Evolutionary conservation across 2,113 vertebrate genomes (phyloP).

Genomic region (Pao palembangensis): DNA sequence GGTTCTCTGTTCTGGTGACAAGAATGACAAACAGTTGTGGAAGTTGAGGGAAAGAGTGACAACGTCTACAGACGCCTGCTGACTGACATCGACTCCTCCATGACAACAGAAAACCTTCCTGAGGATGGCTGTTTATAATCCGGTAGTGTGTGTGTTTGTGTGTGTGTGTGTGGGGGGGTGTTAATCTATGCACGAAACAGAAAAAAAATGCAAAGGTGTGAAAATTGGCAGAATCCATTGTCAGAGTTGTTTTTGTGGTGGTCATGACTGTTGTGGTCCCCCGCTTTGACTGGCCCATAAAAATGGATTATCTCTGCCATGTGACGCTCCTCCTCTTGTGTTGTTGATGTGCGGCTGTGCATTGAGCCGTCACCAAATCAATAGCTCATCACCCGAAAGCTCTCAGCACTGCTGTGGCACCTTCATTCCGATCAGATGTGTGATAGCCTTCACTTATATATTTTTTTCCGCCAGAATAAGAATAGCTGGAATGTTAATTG

Average conservation of each 20-base stretch:
- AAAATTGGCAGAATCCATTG: neutral
- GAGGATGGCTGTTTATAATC: constrained; percentile 29
- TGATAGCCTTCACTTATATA: neutral
- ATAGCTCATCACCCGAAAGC: constrained; percentile 54
- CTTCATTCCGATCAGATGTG: constrained; percentile 28
- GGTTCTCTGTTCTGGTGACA: neutral
- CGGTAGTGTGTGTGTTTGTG: neutral
- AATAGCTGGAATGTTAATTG: constrained; percentile 42
- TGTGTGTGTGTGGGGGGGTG: no score
- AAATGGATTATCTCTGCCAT: constrained; percentile 57
- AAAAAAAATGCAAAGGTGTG: neutral
- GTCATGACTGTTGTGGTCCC: constrained; percentile 18
- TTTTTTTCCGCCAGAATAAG: constrained; percentile 3
- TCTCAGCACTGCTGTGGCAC: constrained; percentile 10
- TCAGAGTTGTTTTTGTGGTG: neutral
- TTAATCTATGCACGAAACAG: neutral
- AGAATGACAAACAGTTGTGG: constrained; percentile 18
- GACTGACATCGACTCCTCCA: constrained; percentile 25
- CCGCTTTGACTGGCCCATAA: constrained; percentile 43
- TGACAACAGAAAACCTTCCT: constrained; percentile 9
- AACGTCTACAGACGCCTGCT: constrained; percentile 29
- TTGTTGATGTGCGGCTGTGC: constrained; percentile 48
- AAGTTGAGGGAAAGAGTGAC: constrained; percentile 29
- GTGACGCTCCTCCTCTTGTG: constrained; percentile 34
- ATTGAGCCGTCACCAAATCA: constrained; percentile 53